phyloP scores from a whole-genome alignment of 2,113 vertebrate species.

The Sphaerodactylus townsendi region DNA sequence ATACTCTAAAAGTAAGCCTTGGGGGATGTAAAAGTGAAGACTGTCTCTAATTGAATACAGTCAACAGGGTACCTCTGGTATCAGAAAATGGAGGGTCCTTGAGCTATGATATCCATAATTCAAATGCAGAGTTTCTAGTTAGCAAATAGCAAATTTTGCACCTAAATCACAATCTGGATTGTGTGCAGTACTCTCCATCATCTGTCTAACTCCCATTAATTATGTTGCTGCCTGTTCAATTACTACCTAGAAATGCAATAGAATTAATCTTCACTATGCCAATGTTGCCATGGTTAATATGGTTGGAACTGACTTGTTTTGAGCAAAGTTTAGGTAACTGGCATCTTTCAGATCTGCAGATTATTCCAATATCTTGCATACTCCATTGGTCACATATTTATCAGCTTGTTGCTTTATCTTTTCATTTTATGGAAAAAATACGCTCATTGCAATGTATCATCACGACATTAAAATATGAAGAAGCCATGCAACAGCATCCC shows the following conservation, averaged over 20 bases:
- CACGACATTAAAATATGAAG: slow-evolving; percentile 1
- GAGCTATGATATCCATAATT: not conserved
- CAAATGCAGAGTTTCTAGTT: not conserved
- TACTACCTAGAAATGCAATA: not conserved
- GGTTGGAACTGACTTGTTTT: not conserved
- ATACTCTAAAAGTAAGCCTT: too few relatives aligned
- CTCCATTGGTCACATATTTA: accelerated
- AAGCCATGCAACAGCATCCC: not conserved
- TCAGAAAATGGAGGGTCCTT: not conserved
- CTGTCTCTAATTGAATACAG: not conserved
- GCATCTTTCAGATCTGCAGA: not conserved
- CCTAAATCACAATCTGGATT: not conserved
- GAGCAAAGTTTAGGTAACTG: not conserved
- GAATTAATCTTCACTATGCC: not conserved
- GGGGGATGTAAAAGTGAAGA: not conserved
- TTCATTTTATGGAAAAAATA: not conserved
- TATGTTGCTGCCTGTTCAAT: not conserved
- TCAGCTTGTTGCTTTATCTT: not conserved
- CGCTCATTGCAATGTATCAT: not conserved
- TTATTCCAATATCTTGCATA: not conserved
- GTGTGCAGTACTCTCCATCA: not conserved
- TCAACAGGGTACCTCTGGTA: not conserved
- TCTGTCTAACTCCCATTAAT: not conserved
- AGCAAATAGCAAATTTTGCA: not conserved
- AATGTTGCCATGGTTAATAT: not conserved